A percentile compares a stretch with the other conserved stretches of the same genome.
Evolutionary conservation across 1,140 invertebrate genomes (phyloP).

Genomic region (Drosophila triauraria): DNA sequence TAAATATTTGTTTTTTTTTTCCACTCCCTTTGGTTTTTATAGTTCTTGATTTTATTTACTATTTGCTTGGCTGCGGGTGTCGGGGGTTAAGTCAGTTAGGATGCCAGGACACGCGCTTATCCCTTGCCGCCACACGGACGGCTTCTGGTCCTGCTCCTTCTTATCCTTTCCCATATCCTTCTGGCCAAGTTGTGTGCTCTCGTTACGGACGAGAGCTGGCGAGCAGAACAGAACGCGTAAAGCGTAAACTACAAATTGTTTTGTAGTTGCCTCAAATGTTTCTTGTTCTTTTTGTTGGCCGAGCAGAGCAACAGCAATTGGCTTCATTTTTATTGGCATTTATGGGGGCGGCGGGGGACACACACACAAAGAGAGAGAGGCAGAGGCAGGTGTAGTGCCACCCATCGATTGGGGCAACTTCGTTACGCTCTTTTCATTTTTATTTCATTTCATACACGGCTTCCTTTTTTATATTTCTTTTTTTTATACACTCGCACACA

Average conservation of each 20-base stretch:
- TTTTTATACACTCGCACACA: constrained; percentile 1
- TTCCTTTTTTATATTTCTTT: constrained; percentile 31
- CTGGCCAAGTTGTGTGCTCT: constrained; percentile 12
- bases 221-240: constrained; percentile 56
- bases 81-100: constrained; percentile 13
- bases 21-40: constrained; percentile 41
- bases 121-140: constrained; percentile 12
- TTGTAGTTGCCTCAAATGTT: constrained; percentile 55
- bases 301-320: constrained; percentile 61
- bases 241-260: constrained; percentile 81
- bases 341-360: constrained; percentile 12
- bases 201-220: constrained; percentile 24
- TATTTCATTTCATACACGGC: constrained; percentile 41
- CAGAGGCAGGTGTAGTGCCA: constrained; percentile 20
- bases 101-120: constrained; percentile 50
- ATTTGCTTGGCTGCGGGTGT: constrained; percentile 58
- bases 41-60: constrained; percentile 80
- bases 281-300: constrained; percentile 39
- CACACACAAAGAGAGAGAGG: not conserved
- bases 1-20: not conserved
- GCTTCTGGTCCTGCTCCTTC: not conserved
- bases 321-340: constrained; percentile 78
- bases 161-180: constrained; percentile 4
- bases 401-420: constrained; percentile 64
- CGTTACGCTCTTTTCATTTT: constrained; percentile 68